Percentiles rank a stretch among this genome's conserved stretches.
Evolutionary conservation across 2,888 invertebrate genomes (phyloP).

Genomic region (Hydropsyche betteni): DNA sequence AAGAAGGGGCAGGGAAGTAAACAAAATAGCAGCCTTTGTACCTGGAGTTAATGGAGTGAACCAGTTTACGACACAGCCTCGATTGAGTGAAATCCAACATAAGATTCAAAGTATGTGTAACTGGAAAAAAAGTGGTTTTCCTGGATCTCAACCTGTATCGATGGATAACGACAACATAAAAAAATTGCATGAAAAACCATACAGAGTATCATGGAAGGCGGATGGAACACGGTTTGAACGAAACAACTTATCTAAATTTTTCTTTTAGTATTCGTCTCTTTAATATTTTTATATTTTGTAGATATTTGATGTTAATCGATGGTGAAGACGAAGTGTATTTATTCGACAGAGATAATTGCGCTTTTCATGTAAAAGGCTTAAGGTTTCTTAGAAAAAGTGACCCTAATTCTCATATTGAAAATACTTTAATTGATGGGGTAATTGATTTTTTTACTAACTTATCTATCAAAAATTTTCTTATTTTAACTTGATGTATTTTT

Average conservation of each 20-base stretch:
- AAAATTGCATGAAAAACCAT: conserved; percentile 81
- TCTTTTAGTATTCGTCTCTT: conserved; percentile 8
- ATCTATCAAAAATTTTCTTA: background rate
- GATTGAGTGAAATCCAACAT: conserved; percentile 73
- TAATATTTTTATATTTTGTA: conserved; percentile 54
- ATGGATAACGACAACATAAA: conserved; percentile 87
- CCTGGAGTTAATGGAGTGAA: conserved; percentile 83
- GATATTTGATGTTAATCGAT: conserved; percentile 97
- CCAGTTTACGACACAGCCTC: conserved; percentile 71
- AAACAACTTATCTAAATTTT: background rate
- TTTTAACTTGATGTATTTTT: conserved; percentile 53
- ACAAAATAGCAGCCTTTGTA: conserved; percentile 82
- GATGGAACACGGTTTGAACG: conserved; percentile 86
- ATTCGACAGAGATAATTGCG: conserved; percentile 93
- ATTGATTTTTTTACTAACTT: conserved; percentile 55
- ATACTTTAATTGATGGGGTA: conserved; percentile 94
- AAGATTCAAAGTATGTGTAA: conserved; percentile 82
- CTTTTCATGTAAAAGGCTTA: conserved; percentile 84
- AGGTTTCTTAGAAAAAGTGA: conserved; percentile 82
- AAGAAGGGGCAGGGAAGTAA: conserved; percentile 65
- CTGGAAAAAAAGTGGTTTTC: conserved; percentile 86
- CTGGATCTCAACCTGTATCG: conserved; percentile 97
- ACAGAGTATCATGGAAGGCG: conserved; percentile 99
- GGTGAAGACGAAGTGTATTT: conserved; percentile 88
- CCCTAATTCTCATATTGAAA: conserved; percentile 72